Base-by-base conservation (phyloP, 2,113 vertebrate species). In the Amphilophus citrinellus region DNA sequence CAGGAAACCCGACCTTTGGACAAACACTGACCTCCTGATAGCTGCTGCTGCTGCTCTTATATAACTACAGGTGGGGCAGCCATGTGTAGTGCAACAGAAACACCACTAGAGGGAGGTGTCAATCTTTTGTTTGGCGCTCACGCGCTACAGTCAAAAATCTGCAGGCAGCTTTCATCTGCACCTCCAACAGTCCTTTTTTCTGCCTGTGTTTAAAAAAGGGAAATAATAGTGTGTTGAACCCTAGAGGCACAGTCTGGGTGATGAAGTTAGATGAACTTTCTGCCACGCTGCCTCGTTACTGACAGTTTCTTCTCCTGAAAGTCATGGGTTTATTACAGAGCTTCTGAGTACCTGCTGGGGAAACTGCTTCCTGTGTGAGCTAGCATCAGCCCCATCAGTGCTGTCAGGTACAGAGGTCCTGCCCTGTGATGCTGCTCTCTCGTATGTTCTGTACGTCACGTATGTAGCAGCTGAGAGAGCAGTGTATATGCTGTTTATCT, bases 381-480 rank as follows among this genome's bases (percentile, higher is more conserved):
- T 47, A 22, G 17, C 8, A 47, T 68, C 22, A 44, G 2, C 22
- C 63, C 44, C n/a, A 66, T 44, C 7, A 17, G 17, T 20, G 60
- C 30, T 20, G 65, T 15, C 44, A 47, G 37, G 24, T 22, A 66
- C 63, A 68, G 22, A 27, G 17, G 15, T 68, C 22, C 65, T 15
- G 47, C 47, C 15, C 15, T 18, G 47, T 7, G 6, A 42, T 30
- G 65, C 27, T 68, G 65, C 17, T 61, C 60, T 61, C 15, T 17
- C 18, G 30, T 32, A 10, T 61, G 9, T 30, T 24, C n/a, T 66
- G 14, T 1, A 71, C 50, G 42, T 50, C 1, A 2, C 50, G 65
- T 68, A 39, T 68, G 65, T 27, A 68, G 47, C 65, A 68, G 22
- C 14, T 66, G n/a, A 66, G 39, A 47, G 65, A 68, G 65, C 65